These are phyloP conservation scores for Bellardia bayeri DNA, from an alignment of 2,888 invertebrate species.

Conservation along the genomic window DNA sequence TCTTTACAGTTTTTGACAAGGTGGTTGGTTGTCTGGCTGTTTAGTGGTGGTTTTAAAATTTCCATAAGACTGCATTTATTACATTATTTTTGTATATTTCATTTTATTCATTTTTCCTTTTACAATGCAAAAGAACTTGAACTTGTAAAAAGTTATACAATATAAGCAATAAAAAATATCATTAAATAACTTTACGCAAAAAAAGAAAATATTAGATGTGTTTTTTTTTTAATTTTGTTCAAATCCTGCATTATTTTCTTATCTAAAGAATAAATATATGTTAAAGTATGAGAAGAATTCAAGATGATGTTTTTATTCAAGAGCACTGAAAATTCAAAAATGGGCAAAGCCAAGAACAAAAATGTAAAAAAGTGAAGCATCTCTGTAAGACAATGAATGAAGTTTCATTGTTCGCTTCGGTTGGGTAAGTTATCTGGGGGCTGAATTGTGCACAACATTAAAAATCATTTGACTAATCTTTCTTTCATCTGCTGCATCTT, in stretches of 20 bases:
- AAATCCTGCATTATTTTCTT: slow-evolving; percentile 60
- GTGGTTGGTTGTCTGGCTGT: slow-evolving; percentile 32
- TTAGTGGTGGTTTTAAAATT: slow-evolving; percentile 19
- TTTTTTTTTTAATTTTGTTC: slow-evolving; percentile 21
- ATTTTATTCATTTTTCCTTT: slow-evolving; percentile 12
- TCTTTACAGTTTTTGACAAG: slow-evolving; percentile 51
- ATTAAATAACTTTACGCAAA: slow-evolving; percentile 8
- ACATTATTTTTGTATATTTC: neutral
- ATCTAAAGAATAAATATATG: slow-evolving; percentile 38
- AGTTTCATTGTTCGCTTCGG: slow-evolving; percentile 48
- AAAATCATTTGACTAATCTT: slow-evolving; percentile 20
- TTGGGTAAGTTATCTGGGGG: slow-evolving; percentile 21
- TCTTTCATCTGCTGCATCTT: neutral
- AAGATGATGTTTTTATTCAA: slow-evolving; percentile 14
- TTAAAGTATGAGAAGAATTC: slow-evolving; percentile 15
- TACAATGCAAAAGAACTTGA: slow-evolving; percentile 41
- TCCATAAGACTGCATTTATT: slow-evolving; percentile 39
- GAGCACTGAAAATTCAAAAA: slow-evolving; percentile 3
- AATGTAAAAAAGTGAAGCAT: neutral
- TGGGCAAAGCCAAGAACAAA: neutral
- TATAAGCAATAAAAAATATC: slow-evolving; percentile 9
- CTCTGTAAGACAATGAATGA: slow-evolving; percentile 38
- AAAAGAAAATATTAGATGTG: slow-evolving; percentile 9
- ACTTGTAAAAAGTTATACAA: slow-evolving; percentile 41
- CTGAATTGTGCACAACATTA: slow-evolving; percentile 3